A percentile compares a stretch with the other conserved stretches of the same genome.
Conservation (phyloP, 2,113 vertebrate species). For the Syngnathus floridae region DNA sequence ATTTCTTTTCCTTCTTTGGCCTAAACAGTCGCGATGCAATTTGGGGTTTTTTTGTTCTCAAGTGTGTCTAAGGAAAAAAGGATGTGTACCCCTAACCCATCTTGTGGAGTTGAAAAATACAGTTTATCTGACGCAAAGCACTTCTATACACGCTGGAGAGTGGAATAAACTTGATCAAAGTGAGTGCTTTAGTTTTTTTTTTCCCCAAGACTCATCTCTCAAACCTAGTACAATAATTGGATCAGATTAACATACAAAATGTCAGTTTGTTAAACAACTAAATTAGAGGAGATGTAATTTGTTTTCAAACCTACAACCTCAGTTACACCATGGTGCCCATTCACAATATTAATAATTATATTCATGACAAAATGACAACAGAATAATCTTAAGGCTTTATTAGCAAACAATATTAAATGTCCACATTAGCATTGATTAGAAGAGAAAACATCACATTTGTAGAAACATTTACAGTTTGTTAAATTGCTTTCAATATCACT, state of each 20-base stretch:
- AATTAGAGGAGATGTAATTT: not conserved
- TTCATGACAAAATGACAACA: not conserved
- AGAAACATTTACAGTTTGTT: conserved; percentile 3
- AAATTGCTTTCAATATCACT: not conserved
- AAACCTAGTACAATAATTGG: not conserved
- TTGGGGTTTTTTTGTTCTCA: not conserved
- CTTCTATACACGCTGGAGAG: conserved; percentile 25
- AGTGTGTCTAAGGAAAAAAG: not conserved
- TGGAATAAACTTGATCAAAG: conserved; percentile 24
- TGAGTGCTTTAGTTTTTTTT: not conserved
- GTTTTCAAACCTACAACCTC: too few relatives aligned
- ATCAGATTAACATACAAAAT: not conserved
- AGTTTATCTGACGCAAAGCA: conserved; percentile 37
- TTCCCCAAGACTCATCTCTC: not conserved
- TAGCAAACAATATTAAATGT: not conserved
- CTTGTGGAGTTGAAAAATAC: conserved; percentile 19
- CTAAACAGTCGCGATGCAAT: conserved; percentile 7
- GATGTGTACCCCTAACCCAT: conserved; percentile 18
- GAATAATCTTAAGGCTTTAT: not conserved
- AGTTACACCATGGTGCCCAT: not conserved
- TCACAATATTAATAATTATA: not conserved
- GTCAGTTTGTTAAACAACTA: not conserved
- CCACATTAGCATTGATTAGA: not conserved
- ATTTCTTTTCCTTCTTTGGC: not conserved
- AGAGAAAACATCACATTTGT: not conserved